Evolutionary conservation across 2,113 vertebrate genomes (phyloP).

Genomic region (Paedocypris sp.): DNA sequence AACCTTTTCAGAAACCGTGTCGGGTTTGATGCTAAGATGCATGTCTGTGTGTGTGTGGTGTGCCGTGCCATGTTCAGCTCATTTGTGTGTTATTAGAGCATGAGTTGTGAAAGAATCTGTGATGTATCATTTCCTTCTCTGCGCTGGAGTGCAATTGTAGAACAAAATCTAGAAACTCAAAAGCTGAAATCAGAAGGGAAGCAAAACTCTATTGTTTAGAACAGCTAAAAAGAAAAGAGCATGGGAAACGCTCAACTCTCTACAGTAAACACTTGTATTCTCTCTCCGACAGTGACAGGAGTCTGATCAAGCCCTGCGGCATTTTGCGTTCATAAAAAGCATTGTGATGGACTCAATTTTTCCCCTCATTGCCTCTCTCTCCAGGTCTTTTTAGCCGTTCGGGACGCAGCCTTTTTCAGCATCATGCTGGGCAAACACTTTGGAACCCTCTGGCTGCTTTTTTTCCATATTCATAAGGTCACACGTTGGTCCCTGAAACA

Average conservation of each 20-base stretch:
- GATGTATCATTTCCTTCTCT: not conserved
- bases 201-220: no score
- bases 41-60: not conserved
- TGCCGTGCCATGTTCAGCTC: not conserved
- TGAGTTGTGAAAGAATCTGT: no score
- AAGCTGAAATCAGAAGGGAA: no score
- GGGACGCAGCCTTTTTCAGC: not conserved
- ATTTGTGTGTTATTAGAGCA: not conserved
- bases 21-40: not conserved
- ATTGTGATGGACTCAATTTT: not conserved
- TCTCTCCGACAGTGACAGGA: not conserved
- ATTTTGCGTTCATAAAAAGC: not conserved
- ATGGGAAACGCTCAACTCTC: no score
- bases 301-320: not conserved
- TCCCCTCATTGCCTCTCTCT: not conserved
- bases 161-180: no score
- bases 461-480: conserved; percentile 12
- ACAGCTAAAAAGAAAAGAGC: no score
- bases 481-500: not conserved
- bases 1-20: not conserved
- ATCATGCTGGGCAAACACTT: conserved; percentile 6
- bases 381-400: not conserved
- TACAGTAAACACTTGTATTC: no score
- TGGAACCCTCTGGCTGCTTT: not conserved
- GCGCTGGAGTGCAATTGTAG: not conserved